Conservation (phyloP, 1,140 invertebrate species). For the Aphelenchoides fujianensis region DNA sequence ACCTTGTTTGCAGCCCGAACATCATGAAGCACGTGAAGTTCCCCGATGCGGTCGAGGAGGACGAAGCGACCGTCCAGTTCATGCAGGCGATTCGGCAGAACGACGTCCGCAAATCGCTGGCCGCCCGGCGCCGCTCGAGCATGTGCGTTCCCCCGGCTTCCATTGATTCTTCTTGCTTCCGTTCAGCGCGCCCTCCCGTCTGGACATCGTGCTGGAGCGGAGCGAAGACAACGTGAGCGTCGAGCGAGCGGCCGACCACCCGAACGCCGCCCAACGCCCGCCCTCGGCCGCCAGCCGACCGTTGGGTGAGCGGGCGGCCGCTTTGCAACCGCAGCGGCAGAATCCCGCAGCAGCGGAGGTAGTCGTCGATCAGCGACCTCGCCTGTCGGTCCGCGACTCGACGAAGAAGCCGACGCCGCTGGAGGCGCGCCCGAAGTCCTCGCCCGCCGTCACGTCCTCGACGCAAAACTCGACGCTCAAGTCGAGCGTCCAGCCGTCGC, state of each 20-base stretch:
- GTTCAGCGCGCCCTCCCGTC: slow-evolving; percentile 6
- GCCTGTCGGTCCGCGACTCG: not conserved
- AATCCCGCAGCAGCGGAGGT: not conserved
- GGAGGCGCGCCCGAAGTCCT: no score
- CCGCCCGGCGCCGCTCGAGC: not conserved
- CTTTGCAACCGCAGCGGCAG: not conserved
- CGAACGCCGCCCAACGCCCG: not conserved
- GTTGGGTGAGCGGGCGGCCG: not conserved
- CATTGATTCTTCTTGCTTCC: not conserved
- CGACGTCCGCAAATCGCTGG: slow-evolving; percentile 1
- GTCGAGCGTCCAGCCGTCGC: no score
- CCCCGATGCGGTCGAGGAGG: not conserved
- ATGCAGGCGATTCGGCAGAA: not conserved
- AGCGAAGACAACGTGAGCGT: not conserved
- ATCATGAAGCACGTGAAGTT: slow-evolving; percentile 2
- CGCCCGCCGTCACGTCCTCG: no score
- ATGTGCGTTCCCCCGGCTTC: not conserved
- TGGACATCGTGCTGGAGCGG: slow-evolving; percentile 15
- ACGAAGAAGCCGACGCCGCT: not conserved
- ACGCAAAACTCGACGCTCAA: no score
- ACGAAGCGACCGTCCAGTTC: slow-evolving; percentile 2
- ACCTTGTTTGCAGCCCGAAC: not conserved
- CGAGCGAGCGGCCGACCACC: not conserved
- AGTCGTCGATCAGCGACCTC: not conserved
- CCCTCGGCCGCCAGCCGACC: not conserved